A percentile compares a stretch with the other conserved stretches of the same genome.
Evolutionary conservation across 2,113 vertebrate species (phyloP).

Genomic region (Apeltes quadracus): DNA sequence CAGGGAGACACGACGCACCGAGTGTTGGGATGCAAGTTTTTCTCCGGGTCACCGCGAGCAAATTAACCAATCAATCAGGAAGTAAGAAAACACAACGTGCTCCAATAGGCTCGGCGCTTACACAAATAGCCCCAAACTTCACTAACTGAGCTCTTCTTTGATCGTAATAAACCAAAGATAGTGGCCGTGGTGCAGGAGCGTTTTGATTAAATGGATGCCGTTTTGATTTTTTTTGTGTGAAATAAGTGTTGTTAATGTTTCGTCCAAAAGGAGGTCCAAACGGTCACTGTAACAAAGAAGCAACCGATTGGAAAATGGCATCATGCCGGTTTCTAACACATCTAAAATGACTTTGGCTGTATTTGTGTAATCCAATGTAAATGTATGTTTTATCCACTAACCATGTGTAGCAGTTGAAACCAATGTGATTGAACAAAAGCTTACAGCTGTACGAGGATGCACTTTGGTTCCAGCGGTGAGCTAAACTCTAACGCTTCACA

Average conservation of each 20-base stretch:
- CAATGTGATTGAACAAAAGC: background rate
- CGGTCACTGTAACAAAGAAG: background rate
- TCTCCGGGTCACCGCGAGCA: constrained; percentile 11
- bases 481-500: background rate
- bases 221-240: background rate
- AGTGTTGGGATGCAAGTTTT: constrained; percentile 12
- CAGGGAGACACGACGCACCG: constrained; percentile 14
- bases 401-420: no score
- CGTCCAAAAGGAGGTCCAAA: background rate
- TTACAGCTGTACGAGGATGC: background rate
- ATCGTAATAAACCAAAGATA: no score
- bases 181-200: background rate
- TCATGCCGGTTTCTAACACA: no score
- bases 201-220: no score
- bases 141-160: no score
- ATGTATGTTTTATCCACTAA: no score
- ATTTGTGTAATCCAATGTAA: no score
- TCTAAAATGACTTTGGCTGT: no score
- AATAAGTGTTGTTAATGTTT: background rate
- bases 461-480: background rate
- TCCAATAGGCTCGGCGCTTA: background rate
- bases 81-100: constrained; percentile 19
- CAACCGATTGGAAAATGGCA: background rate
- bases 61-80: constrained; percentile 32
- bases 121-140: no score